Evolutionary conservation across 2,888 invertebrate genomes (phyloP).

Genomic region (Lycia hirtaria): DNA sequence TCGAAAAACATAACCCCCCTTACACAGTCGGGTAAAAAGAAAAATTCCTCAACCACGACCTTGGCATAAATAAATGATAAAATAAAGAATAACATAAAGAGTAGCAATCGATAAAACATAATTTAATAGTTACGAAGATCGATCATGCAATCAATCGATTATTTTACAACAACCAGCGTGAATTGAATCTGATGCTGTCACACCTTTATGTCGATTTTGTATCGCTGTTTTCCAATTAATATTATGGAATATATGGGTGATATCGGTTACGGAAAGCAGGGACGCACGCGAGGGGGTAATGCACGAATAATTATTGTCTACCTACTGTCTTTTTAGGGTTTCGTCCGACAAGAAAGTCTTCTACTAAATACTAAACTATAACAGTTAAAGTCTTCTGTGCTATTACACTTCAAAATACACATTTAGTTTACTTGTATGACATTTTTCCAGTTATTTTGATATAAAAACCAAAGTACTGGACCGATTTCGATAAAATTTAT

Average conservation of each 20-base stretch:
- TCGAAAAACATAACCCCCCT: too few relatives aligned
- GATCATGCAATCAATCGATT: constrained; percentile 40
- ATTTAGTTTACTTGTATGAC: too few relatives aligned
- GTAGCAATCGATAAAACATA: constrained; percentile 23
- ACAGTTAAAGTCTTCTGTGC: too few relatives aligned
- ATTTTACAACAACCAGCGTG: constrained; percentile 30
- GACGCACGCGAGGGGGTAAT: constrained; percentile 21
- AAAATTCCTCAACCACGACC: constrained; percentile 8
- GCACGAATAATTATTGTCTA: constrained; percentile 8
- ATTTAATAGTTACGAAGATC: constrained; percentile 38
- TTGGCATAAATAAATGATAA: constrained; percentile 19
- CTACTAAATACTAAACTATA: too few relatives aligned
- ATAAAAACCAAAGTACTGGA: too few relatives aligned
- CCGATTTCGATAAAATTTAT: too few relatives aligned
- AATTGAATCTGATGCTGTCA: constrained; percentile 21
- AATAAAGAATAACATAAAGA: constrained; percentile 10
- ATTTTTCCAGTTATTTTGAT: too few relatives aligned
- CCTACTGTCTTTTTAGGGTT: too few relatives aligned
- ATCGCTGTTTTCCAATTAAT: constrained; percentile 17
- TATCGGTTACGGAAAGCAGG: constrained; percentile 24
- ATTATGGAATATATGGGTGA: constrained; percentile 25
- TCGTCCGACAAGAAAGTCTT: too few relatives aligned
- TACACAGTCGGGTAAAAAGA: too few relatives aligned
- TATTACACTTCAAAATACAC: too few relatives aligned
- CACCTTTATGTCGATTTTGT: constrained; percentile 4